phyloP scores from a whole-genome alignment of 1,140 invertebrate species.

The Notospermus geniculatus region DNA sequence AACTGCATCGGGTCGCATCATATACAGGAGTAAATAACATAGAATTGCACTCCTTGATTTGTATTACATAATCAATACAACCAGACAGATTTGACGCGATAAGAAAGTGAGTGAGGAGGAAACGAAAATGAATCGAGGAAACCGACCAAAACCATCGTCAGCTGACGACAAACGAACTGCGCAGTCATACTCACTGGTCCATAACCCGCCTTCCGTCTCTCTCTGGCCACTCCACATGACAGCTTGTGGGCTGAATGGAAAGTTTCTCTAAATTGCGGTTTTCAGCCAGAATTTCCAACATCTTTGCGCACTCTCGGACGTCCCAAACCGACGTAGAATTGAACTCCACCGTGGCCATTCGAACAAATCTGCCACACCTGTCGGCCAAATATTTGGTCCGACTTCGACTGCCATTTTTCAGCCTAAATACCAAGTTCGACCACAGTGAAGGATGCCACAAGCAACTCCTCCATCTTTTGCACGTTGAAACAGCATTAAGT shows the following conservation, averaged over 20 bases:
- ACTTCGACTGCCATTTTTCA: constrained; percentile 53
- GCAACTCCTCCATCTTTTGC: constrained; percentile 64
- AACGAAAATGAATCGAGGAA: no score
- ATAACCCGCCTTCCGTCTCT: constrained; percentile 13
- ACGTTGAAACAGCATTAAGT: constrained; percentile 63
- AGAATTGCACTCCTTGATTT: no score
- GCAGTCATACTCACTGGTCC: constrained; percentile 23
- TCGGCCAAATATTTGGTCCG: constrained; percentile 52
- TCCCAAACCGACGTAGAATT: constrained; percentile 52
- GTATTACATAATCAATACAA: no score
- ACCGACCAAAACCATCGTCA: no score
- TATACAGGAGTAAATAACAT: no score
- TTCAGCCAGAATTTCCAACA: constrained; percentile 42
- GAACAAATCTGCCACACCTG: constrained; percentile 56
- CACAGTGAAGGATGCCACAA: constrained; percentile 66
- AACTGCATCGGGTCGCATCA: no score
- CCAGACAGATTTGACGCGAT: no score
- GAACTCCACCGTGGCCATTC: constrained; percentile 53
- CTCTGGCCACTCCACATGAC: constrained; percentile 48
- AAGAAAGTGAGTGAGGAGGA: no score
- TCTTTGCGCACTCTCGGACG: constrained; percentile 42
- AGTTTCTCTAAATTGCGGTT: constrained; percentile 52
- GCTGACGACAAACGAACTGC: no score
- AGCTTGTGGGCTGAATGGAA: constrained; percentile 52
- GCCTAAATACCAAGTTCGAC: constrained; percentile 56